Conservation (phyloP, 2,113 vertebrate species). For the Theristicus caerulescens region DNA sequence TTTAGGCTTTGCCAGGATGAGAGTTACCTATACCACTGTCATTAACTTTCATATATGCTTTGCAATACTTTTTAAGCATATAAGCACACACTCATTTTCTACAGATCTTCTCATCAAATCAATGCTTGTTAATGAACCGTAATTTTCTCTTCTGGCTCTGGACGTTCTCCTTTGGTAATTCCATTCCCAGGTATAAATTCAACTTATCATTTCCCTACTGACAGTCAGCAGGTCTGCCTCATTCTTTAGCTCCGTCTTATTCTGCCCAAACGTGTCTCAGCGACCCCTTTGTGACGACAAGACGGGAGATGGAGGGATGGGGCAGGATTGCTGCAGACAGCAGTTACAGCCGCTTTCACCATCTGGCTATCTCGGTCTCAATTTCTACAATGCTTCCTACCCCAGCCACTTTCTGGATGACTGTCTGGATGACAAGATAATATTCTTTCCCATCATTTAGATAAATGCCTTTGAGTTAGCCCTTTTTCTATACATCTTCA, state of each 20-base stretch:
- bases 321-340: background rate
- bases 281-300: background rate
- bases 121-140: background rate
- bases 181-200: background rate
- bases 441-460: background rate
- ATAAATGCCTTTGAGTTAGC: background rate
- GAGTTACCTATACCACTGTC: background rate
- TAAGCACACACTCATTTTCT: background rate
- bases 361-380: background rate
- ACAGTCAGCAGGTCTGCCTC: background rate
- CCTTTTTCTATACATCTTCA: background rate
- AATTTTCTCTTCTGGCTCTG: background rate
- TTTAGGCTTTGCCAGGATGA: background rate
- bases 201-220: background rate
- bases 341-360: background rate
- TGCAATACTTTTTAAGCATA: background rate
- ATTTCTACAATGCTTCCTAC: background rate
- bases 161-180: background rate
- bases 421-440: background rate
- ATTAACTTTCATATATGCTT: background rate
- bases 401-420: background rate
- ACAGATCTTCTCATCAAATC: background rate
- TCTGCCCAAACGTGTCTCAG: constrained; percentile 11
- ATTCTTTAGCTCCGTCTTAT: background rate
- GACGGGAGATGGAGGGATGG: accelerated